Conservation (phyloP, 2,888 invertebrate species). For the Amphimallon solstitiale region DNA sequence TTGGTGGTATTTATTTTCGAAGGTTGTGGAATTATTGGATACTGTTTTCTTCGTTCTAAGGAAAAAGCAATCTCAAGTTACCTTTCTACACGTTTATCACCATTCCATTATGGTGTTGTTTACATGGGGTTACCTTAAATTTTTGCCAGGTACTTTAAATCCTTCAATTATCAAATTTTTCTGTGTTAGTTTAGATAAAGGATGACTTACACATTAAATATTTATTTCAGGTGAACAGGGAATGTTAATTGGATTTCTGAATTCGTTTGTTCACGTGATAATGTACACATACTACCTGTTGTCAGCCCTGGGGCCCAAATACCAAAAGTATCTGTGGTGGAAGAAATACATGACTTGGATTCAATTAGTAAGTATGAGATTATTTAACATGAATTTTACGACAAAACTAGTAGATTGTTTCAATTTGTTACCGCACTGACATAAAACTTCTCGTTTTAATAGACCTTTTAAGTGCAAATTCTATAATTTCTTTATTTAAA, state of each 20-base stretch:
- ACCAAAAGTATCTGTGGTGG: constrained; percentile 95
- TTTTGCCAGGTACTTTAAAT: constrained; percentile 72
- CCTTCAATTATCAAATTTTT: background rate
- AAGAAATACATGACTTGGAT: constrained; percentile 89
- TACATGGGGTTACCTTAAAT: constrained; percentile 83
- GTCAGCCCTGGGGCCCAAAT: constrained; percentile 86
- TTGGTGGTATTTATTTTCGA: constrained; percentile 85
- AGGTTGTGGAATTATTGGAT: constrained; percentile 80
- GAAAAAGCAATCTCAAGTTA: constrained; percentile 89
- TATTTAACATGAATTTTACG: no score
- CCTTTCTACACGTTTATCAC: constrained; percentile 90
- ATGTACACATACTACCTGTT: constrained; percentile 94
- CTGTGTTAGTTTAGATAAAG: background rate
- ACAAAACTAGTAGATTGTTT: no score
- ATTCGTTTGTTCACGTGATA: constrained; percentile 88
- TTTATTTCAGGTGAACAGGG: constrained; percentile 81
- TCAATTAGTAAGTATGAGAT: constrained; percentile 75
- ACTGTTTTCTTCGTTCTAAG: constrained; percentile 90
- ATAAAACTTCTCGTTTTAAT: no score
- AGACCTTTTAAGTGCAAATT: no score
- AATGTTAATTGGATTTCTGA: constrained; percentile 86
- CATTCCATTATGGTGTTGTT: constrained; percentile 83
- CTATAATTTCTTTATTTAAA: no score
- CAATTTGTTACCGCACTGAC: no score
- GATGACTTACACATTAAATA: constrained; percentile 38